Base-by-base conservation (phyloP, 2,797 vertebrate species). In the Podarcis lilfordi region DNA sequence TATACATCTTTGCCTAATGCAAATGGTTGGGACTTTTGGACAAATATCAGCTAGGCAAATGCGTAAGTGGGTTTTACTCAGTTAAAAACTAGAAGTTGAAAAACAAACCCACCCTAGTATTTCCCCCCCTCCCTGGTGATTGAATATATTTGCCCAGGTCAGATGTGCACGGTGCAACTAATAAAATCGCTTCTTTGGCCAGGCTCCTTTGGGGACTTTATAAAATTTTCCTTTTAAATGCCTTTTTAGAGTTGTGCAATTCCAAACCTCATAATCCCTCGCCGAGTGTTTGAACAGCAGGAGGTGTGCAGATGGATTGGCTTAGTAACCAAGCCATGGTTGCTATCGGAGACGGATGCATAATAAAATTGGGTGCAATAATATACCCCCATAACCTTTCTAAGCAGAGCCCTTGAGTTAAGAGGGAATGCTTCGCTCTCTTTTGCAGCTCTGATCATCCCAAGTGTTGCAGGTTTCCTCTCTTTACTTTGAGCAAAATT, bases 381-480 rank as follows among this genome's bases (percentile, higher is more conserved):
- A 13, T 50, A 59, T 69, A 40, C n/a, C 45, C 17, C 45, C 19
- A 4, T 25, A 55, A 19, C 1, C 1, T 35, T 15, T 55, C 8
- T 43, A 83, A 74, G 3, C n/a, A 64, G 43, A 40, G 29, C 43
- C 50, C 66, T 88, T 55, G 80, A 72, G 87, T 4, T 23, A 29
- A 3, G 37, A 69, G 76, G 83, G 85, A 93, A 74, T 37, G 19
- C 0, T 66, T 50, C 35, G 59, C 92, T 90, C 86, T 86, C 40
- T 88, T 96, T 95, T 96, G 95, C 96, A 96, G 96, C 96, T 94
- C 94, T 95, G 89, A 59, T 74, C 90, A 91, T 95, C 94, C 91
- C 94, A 93, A 95, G 94, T 97, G 97, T 97, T 97, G 94, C 96
- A 96, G 96, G 95, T 96, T 94, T 95, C 89, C 79, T 68, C 50